Percentiles rank a stretch among this genome's conserved stretches.
These are phyloP conservation scores for Siderastrea radians DNA, from an alignment of 92 coral and sea anemone genomes.

Conservation along the genomic window DNA sequence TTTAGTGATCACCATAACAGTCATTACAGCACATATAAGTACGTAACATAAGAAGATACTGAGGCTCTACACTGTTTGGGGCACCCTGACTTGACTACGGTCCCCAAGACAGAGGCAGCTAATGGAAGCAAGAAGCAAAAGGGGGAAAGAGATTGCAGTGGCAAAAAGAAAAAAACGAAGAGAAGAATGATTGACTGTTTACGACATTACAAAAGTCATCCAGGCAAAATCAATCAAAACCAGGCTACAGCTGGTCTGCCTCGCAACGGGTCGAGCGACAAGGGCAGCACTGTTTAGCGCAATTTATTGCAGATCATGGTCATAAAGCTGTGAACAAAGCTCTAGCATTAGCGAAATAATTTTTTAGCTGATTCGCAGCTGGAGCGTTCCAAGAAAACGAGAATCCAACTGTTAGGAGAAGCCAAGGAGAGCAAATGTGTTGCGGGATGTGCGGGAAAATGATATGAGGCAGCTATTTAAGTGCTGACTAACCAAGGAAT, in stretches of 20 bases:
- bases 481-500: constrained; percentile 36
- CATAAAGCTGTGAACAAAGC: constrained; percentile 45
- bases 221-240: constrained; percentile 6
- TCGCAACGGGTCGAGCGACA: constrained; percentile 43
- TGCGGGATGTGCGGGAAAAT: constrained; percentile 26
- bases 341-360: constrained; percentile 47
- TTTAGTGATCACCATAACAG: constrained; percentile 67
- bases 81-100: constrained; percentile 58
- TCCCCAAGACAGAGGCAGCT: constrained; percentile 56
- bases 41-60: constrained; percentile 54
- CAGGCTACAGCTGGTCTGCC: constrained; percentile 29
- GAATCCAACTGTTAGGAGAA: constrained; percentile 9
- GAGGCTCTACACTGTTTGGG: constrained; percentile 21
- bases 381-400: constrained; percentile 31
- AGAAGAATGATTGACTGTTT: constrained; percentile 27
- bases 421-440: constrained; percentile 21
- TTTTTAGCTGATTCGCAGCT: constrained; percentile 48
- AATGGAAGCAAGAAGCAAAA: constrained; percentile 28
- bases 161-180: constrained; percentile 7
- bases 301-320: constrained; percentile 39
- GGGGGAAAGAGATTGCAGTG: background rate
- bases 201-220: constrained; percentile 34
- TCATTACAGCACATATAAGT: constrained; percentile 53
- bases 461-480: constrained; percentile 36
- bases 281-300: constrained; percentile 34